Base-by-base conservation (phyloP, 2,797 vertebrate genomes). In the Steatocranus sp. region DNA sequence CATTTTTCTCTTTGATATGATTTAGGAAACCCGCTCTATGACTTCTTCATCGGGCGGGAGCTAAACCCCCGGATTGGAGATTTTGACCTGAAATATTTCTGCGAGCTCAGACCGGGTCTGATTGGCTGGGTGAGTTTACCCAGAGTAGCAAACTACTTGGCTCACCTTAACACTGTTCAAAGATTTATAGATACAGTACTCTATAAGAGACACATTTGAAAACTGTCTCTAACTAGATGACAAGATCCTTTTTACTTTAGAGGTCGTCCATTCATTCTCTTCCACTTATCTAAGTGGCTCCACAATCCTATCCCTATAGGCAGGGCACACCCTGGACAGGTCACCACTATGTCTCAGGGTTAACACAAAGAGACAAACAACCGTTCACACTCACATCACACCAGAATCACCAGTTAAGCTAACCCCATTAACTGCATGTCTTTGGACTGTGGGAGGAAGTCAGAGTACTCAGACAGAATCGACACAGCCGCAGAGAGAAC, bases 1-100 rank as follows among this genome's bases (percentile, higher is more conserved):
- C 14, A 12, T 78, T 66, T 5, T 11, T 76, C 5, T 5, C 18
- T 82, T 43, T 83, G 15, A 66, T 43, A 36, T 80, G 4, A 84
- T 86, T 9, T 20, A 98, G 98, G 97, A 79, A 97, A 97, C 81
- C 94, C 95, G 0, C 75, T 98, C 8, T 98, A 98, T 36, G 98
- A 98, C 89, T 98, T 98, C 91, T 98, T 98, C 89, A 97, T 98
- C 38, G 98, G 98, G 76, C 96, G 97, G 8, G 98, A 98, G 89
- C 94, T 98, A 58, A 98, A 98, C 86, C 98, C 98, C 1, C 96
- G 97, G 8, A 92, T 98, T 8, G 94, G 96, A 83, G 88, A 87
- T 84, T 98, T 98, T 89, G 98, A 98, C 91, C 95, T 98, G 14
- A 98, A 98, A 81, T 98, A 97, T 91, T 98, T 98, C 94, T 98